These are phyloP conservation scores for Gopherus flavomarginatus DNA, from an alignment of 2,113 vertebrate genomes.

Conservation along the genomic window DNA sequence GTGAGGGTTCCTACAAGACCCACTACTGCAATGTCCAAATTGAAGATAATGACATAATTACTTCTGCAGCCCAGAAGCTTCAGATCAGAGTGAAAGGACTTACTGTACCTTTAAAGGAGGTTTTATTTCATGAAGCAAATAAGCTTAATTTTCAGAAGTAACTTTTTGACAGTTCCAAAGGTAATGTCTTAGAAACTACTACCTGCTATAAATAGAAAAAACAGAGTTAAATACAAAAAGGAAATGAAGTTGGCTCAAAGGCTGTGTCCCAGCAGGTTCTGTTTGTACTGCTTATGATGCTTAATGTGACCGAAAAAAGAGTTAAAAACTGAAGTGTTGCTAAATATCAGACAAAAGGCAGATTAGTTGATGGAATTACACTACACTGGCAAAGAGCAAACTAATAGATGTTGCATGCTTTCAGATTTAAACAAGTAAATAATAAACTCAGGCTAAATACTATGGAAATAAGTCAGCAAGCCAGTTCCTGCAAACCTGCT, in stretches of 20 bases:
- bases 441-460: not conserved
- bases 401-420: not conserved
- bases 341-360: accelerated
- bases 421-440: not conserved
- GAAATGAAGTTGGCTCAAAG: not conserved
- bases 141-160: not conserved
- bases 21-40: not conserved
- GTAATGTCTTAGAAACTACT: not conserved
- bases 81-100: not conserved
- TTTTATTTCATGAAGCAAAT: not conserved
- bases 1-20: not conserved
- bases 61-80: not conserved
- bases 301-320: constrained; percentile 2
- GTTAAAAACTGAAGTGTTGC: not conserved
- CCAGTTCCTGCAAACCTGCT: not conserved
- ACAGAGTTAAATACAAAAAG: not conserved
- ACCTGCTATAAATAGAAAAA: not conserved
- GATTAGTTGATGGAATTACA: not conserved
- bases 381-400: not conserved
- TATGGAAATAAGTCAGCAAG: not conserved
- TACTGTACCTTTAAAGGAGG: not conserved
- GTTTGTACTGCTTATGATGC: accelerated
- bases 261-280: accelerated
- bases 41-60: not conserved
- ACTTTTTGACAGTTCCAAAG: not conserved